Evolutionary conservation across 2,113 vertebrate species (phyloP), one percentile per base, ranked within the genome.

Genomic region (Anolis carolinensis): DNA sequence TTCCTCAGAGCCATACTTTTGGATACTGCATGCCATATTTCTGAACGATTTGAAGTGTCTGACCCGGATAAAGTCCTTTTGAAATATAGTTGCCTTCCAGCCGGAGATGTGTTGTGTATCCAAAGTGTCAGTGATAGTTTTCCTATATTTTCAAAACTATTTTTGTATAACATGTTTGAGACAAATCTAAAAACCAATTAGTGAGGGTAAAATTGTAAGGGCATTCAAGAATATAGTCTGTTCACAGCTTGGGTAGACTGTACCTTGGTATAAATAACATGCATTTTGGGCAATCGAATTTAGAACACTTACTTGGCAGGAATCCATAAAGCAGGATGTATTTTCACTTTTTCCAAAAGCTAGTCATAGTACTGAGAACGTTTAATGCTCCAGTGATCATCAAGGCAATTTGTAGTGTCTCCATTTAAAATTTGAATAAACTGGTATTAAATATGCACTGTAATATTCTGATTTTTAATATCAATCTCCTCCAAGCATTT

Each of bases 1-100:
- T 95, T 96, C 95, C 94, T 96, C 96, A 96, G 95, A 97, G 96
- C 96, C 96, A 97, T 96, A 96, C 93, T 96, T 97, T 97, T 97
- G 96, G 96, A 97, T 97, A 97, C 97, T 97, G 97, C 97, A 97
- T 97, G 97, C 96, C 95, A 93, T 95, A 95, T 96, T 97, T 97
- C 96, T 92, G 95, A 96, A 96, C 96, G 94, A 96, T 97, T 97
- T 97, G 97, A 96, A 95, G 92, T 95, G 96, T 97, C 92, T 93
- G 91, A 91, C 95, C 96, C 93, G 94, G 96, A 94, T 93, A 94
- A 93, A 89, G 79, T 94, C 90, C 90, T 93, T 94, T 92, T 88
- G 91, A 94, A 94, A 93, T 94, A 94, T 92, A 94, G 94, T 96
- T 96, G 96, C 96, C 94, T 95, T 95, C 91, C 96, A 97, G 95